Conservation (phyloP, 2,113 vertebrate genomes). For the Tetraodon nigroviridis region DNA sequence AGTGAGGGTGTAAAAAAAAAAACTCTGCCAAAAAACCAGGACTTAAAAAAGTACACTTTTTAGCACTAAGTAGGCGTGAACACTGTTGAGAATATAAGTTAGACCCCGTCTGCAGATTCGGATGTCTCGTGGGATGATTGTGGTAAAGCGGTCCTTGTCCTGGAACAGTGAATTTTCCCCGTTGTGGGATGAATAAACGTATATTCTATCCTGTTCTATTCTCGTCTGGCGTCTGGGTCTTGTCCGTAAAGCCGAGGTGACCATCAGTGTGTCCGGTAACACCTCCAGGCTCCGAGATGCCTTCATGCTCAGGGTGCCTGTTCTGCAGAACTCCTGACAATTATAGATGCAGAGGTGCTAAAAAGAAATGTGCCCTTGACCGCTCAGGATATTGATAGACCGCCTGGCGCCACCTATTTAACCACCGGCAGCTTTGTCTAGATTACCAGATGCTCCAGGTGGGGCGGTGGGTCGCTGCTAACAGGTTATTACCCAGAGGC, state of each 20-base stretch:
- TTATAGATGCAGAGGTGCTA: conserved; percentile 35
- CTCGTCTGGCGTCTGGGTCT: too few relatives aligned
- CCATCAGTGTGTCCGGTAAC: conserved; percentile 4
- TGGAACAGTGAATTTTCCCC: too few relatives aligned
- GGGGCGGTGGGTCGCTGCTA: too few relatives aligned
- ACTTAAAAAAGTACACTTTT: too few relatives aligned
- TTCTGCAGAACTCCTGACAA: conserved; percentile 35
- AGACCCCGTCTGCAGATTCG: background rate
- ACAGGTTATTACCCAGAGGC: background rate
- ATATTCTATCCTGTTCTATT: too few relatives aligned
- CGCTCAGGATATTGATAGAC: conserved; percentile 50
- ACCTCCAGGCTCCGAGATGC: conserved; percentile 17
- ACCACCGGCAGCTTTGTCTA: conserved; percentile 39
- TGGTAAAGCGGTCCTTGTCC: background rate
- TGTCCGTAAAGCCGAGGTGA: background rate
- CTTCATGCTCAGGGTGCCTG: conserved; percentile 24
- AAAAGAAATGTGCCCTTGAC: conserved; percentile 41
- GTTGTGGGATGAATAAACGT: too few relatives aligned
- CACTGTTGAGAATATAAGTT: background rate
- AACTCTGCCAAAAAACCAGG: conserved; percentile 14
- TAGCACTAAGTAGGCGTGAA: background rate
- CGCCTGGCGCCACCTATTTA: conserved; percentile 45
- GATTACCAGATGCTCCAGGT: conserved; percentile 17
- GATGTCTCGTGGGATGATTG: background rate
- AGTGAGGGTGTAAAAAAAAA: background rate